Evolutionary conservation across 2,888 invertebrate species (phyloP).

Genomic region (Euzetes globulus): DNA sequence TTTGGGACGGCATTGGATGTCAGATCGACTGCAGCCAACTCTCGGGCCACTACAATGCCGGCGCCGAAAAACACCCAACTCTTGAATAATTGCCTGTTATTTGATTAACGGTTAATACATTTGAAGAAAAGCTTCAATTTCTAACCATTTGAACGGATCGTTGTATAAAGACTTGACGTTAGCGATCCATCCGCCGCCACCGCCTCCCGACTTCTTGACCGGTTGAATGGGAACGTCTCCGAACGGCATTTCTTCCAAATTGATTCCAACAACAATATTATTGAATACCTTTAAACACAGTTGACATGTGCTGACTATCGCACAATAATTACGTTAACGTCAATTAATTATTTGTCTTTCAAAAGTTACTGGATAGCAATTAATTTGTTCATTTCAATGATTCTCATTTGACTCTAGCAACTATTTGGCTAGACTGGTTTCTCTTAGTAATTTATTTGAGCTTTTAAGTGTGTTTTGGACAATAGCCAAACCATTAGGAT

Average conservation of each 20-base stretch:
- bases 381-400: too few species aligned
- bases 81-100: constrained; percentile 30
- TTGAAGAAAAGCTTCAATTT: background rate
- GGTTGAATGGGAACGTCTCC: background rate
- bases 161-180: constrained; percentile 23
- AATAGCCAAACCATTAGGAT: too few species aligned
- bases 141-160: constrained; percentile 34
- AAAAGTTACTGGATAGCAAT: too few species aligned
- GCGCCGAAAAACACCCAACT: constrained; percentile 34
- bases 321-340: background rate
- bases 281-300: too few species aligned
- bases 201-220: background rate
- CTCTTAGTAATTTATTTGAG: too few species aligned
- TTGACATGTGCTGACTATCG: too few species aligned
- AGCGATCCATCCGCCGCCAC: background rate
- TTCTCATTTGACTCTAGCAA: too few species aligned
- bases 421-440: too few species aligned
- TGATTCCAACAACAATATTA: too few species aligned
- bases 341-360: too few species aligned
- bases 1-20: background rate
- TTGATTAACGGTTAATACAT: background rate
- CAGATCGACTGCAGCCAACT: constrained; percentile 25
- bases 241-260: background rate
- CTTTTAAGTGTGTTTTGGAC: too few species aligned
- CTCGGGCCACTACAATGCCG: constrained; percentile 31